phyloP scores from a whole-genome alignment of 2,113 vertebrate genomes.

The Mixornis gularis region DNA sequence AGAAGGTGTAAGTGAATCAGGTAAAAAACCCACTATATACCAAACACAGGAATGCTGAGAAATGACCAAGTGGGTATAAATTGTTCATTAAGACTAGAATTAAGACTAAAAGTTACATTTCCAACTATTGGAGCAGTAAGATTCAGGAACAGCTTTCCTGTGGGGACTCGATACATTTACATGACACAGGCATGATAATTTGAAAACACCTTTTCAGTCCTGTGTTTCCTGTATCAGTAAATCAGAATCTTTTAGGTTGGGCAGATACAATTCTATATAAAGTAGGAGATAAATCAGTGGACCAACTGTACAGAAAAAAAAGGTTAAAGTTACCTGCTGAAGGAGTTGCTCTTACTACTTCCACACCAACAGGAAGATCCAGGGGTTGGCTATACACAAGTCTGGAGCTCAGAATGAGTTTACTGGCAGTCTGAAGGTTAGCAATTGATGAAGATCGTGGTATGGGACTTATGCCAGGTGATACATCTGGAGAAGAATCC shows the following conservation, averaged over 20 bases:
- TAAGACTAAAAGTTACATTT: background rate
- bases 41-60: background rate
- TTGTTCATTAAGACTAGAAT: background rate
- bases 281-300: background rate
- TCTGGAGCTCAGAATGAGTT: constrained; percentile 92
- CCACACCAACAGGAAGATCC: constrained; percentile 87
- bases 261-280: background rate
- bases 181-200: background rate
- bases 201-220: background rate
- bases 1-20: background rate
- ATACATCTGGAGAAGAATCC: constrained; percentile 86
- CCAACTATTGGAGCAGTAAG: background rate
- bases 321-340: constrained; percentile 82
- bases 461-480: constrained; percentile 79
- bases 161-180: background rate
- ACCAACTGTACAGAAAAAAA: background rate
- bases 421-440: constrained; percentile 96
- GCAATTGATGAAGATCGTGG: constrained; percentile 92
- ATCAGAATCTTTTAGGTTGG: background rate
- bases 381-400: constrained; percentile 90
- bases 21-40: background rate
- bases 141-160: background rate
- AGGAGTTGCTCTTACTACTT: constrained; percentile 93
- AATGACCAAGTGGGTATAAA: background rate
- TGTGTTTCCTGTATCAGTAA: background rate